A percentile compares a stretch with the other conserved stretches of the same genome.
phyloP scores from a whole-genome alignment of 2,888 invertebrate genomes.

The Cheilosia grossa region DNA sequence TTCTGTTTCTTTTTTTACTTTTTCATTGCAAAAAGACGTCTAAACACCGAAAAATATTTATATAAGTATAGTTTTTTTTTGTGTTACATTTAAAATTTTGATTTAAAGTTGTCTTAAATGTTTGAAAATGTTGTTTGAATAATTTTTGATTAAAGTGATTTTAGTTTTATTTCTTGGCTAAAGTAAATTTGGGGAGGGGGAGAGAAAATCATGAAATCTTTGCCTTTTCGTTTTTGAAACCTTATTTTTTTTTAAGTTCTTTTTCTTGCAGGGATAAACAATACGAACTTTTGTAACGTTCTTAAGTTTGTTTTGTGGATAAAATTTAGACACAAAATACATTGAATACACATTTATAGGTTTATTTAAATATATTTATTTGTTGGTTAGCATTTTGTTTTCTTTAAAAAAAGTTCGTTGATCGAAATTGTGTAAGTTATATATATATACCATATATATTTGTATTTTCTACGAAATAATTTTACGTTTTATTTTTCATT shows the following conservation, averaged over 20 bases:
- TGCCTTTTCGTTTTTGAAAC: constrained; percentile 71
- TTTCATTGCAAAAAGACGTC: constrained; percentile 81
- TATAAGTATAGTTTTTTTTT: constrained; percentile 64
- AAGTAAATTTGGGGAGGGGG: constrained; percentile 46
- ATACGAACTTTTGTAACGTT: constrained; percentile 54
- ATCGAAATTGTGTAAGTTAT: constrained; percentile 67
- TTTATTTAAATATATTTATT: constrained; percentile 76
- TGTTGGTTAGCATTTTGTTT: constrained; percentile 68
- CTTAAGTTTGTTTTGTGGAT: constrained; percentile 61
- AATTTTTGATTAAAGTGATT: constrained; percentile 58
- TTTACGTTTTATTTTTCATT: constrained; percentile 31
- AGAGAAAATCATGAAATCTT: constrained; percentile 67
- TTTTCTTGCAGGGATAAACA: constrained; percentile 65
- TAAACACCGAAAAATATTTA: constrained; percentile 83
- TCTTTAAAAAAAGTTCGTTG: constrained; percentile 71
- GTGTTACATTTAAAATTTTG: constrained; percentile 75
- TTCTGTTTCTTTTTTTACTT: constrained; percentile 79
- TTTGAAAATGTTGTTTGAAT: constrained; percentile 58
- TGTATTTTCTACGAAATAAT: constrained; percentile 46
- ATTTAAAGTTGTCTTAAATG: constrained; percentile 77
- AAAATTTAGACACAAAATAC: constrained; percentile 78
- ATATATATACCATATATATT: constrained; percentile 11
- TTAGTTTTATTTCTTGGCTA: constrained; percentile 30
- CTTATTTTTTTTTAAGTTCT: constrained; percentile 66
- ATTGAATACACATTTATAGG: constrained; percentile 76